These are phyloP conservation scores for Amblyopsis hoosieri DNA, from an alignment of 2,797 vertebrate species.

Conservation along the genomic window DNA sequence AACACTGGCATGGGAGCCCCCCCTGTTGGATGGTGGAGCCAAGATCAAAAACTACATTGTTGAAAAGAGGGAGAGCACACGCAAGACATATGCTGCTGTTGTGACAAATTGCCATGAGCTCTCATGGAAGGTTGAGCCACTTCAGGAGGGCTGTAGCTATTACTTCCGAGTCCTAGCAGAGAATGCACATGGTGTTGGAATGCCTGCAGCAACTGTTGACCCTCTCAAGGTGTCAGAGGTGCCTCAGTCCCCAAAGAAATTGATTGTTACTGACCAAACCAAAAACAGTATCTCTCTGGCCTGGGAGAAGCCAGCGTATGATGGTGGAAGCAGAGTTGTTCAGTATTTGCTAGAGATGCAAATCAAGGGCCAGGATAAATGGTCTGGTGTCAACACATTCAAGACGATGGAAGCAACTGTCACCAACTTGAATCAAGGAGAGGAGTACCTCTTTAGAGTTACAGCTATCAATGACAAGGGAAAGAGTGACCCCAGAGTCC, in stretches of 20 bases:
- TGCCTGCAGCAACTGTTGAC: slow-evolving; percentile 87
- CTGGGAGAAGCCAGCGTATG: slow-evolving; percentile 96
- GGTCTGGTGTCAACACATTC: slow-evolving; percentile 90
- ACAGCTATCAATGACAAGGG: slow-evolving; percentile 97
- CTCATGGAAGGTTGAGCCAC: slow-evolving; percentile 92
- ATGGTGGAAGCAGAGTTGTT: slow-evolving; percentile 95
- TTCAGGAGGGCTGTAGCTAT: slow-evolving; percentile 96
- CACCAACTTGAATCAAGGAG: slow-evolving; percentile 89
- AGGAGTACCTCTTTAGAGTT: slow-evolving; percentile 95
- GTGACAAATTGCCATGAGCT: slow-evolving; percentile 94
- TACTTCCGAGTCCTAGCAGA: slow-evolving; percentile 95
- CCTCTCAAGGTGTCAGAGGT: slow-evolving; percentile 97
- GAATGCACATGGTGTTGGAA: slow-evolving; percentile 92
- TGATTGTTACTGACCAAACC: slow-evolving; percentile 93
- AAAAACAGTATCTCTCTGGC: slow-evolving; percentile 93
- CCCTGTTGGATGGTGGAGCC: slow-evolving; percentile 90
- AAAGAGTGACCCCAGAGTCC: slow-evolving; percentile 93
- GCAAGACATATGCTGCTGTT: slow-evolving; percentile 94
- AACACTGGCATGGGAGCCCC: slow-evolving; percentile 92
- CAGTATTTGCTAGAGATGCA: slow-evolving; percentile 97
- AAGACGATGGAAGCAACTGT: slow-evolving; percentile 91
- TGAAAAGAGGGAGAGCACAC: slow-evolving; percentile 98
- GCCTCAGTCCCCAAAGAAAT: slow-evolving; percentile 92
- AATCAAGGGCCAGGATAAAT: slow-evolving; percentile 92
- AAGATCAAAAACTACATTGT: slow-evolving; percentile 98